Evolutionary conservation across 2,797 vertebrate genomes (phyloP).

Genomic region (Phrynocephalus vlangalii): DNA sequence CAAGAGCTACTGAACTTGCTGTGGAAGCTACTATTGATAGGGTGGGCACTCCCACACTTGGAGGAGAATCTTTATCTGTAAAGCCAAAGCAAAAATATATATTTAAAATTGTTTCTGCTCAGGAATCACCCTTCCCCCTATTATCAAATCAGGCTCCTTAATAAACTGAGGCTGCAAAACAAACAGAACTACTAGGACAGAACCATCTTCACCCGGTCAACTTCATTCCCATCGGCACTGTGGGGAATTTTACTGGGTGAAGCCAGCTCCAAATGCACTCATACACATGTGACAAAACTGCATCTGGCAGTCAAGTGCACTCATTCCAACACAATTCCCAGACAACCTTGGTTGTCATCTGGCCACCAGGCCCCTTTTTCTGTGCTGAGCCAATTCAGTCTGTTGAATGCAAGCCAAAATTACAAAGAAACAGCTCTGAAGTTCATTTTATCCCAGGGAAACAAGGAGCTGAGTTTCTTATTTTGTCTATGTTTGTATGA

Average conservation of each 20-base stretch:
- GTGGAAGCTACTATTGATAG: slow-evolving; percentile 95
- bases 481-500: slow-evolving; percentile 7
- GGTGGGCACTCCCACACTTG: slow-evolving; percentile 88
- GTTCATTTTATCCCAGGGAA: slow-evolving; percentile 17
- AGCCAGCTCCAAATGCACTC: neutral
- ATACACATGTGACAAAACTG: neutral
- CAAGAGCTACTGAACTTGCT: slow-evolving; percentile 91
- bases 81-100: slow-evolving; percentile 48
- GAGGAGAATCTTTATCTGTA: slow-evolving; percentile 83
- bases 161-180: neutral
- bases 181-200: neutral
- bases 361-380: neutral
- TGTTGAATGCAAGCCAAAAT: neutral
- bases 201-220: neutral
- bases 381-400: neutral
- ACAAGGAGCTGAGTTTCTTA: slow-evolving; percentile 15
- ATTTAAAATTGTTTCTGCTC: slow-evolving; percentile 17
- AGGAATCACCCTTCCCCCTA: slow-evolving; percentile 2
- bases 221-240: neutral
- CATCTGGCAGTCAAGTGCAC: neutral
- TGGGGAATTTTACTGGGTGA: neutral
- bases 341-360: neutral
- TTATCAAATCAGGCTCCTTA: neutral
- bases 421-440: neutral
- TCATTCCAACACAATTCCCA: neutral